A percentile compares a stretch with the other conserved stretches of the same genome.
phyloP scores from a whole-genome alignment of 2,888 invertebrate genomes.

The Chromoteleia sp. region DNA sequence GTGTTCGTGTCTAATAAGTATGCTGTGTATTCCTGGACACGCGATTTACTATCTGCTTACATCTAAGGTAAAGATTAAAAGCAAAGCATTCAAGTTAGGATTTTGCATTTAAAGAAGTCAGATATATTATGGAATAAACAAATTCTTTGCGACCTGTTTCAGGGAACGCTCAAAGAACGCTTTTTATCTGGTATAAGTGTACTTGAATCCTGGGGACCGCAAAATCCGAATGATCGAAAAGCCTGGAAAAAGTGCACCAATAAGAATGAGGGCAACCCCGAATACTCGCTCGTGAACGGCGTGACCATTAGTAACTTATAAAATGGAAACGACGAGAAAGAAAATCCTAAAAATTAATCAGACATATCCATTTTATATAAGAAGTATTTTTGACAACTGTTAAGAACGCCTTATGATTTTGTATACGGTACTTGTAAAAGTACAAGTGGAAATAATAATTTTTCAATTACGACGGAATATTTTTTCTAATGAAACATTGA shows the following conservation, averaged over 20 bases:
- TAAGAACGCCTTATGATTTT: conserved; percentile 19
- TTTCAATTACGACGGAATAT: background rate
- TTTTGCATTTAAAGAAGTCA: too few relatives aligned
- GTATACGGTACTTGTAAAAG: conserved; percentile 11
- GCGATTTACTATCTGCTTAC: conserved; percentile 86
- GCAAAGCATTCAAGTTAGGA: background rate
- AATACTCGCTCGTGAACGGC: conserved; percentile 70
- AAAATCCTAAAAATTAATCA: background rate
- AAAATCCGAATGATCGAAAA: conserved; percentile 76
- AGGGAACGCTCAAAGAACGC: conserved; percentile 77
- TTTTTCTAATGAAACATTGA: background rate
- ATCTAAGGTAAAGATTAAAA: conserved; percentile 76
- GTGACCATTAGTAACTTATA: conserved; percentile 73
- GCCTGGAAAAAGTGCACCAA: conserved; percentile 77
- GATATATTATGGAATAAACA: too few relatives aligned
- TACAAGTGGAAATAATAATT: conserved; percentile 16
- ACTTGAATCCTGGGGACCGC: conserved; percentile 83
- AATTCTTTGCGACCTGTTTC: too few relatives aligned
- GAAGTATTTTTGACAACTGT: background rate
- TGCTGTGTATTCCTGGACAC: conserved; percentile 91
- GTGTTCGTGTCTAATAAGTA: conserved; percentile 89
- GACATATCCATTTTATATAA: background rate
- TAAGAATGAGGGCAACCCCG: conserved; percentile 65
- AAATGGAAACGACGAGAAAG: background rate
- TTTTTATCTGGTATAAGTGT: conserved; percentile 78